A percentile compares a stretch with the other conserved stretches of the same genome.
Conservation (phyloP, 2,113 vertebrate genomes). For the Tringa solitaria region DNA sequence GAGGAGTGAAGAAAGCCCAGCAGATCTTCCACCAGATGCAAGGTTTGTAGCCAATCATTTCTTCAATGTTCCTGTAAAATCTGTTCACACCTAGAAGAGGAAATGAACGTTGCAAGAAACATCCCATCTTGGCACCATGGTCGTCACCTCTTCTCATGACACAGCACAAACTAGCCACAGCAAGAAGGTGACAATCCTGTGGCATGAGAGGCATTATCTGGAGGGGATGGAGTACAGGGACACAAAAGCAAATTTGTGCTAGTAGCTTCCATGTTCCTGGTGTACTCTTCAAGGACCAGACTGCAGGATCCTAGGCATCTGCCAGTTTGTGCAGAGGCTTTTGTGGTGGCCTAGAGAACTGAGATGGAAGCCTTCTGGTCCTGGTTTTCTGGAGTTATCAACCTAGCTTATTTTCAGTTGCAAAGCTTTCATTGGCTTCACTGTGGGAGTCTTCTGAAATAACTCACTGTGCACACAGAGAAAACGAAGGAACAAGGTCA, state of each 20-base stretch:
- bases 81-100: conserved; percentile 80
- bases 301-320: background rate
- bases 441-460: background rate
- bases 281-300: background rate
- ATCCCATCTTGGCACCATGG: background rate
- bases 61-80: conserved; percentile 88
- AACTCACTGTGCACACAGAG: background rate
- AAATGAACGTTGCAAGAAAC: background rate
- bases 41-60: conserved; percentile 91
- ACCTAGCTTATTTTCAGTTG: background rate
- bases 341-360: background rate
- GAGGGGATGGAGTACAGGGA: background rate
- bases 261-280: background rate
- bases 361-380: background rate
- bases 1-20: conserved; percentile 86
- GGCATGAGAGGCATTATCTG: background rate
- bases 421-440: background rate
- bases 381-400: background rate
- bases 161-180: background rate
- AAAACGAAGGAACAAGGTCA: background rate
- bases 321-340: background rate
- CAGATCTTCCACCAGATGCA: conserved; percentile 90
- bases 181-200: background rate
- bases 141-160: background rate
- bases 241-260: background rate